phyloP scores from a whole-genome alignment of 1,140 invertebrate genomes.

The Drosophila erecta region DNA sequence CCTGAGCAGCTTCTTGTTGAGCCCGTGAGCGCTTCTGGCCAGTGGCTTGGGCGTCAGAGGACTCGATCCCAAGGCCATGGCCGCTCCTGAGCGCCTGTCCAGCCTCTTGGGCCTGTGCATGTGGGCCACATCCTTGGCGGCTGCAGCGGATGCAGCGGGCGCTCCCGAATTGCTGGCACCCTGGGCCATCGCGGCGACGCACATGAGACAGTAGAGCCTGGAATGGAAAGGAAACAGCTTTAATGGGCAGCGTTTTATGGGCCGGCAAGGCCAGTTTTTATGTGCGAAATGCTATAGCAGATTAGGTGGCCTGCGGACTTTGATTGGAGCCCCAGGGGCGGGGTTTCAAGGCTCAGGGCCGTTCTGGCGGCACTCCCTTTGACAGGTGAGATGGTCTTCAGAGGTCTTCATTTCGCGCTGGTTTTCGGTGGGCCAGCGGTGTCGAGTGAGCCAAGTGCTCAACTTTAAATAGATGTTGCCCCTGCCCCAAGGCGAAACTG shows the following conservation, averaged over 20 bases:
- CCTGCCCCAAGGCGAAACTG: conserved; percentile 28
- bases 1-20: conserved; percentile 79
- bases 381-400: conserved; percentile 23
- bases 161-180: conserved; percentile 10
- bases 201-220: conserved; percentile 64
- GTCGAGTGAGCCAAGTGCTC: conserved; percentile 12
- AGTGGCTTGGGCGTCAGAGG: conserved; percentile 53
- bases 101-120: conserved; percentile 66
- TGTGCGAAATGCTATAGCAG: conserved; percentile 69
- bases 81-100: conserved; percentile 25
- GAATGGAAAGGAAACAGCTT: conserved; percentile 40
- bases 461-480: conserved; percentile 42
- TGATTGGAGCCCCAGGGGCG: conserved; percentile 31
- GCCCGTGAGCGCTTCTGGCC: conserved; percentile 66
- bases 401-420: conserved; percentile 34
- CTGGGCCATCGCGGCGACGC: conserved; percentile 49
- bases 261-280: conserved; percentile 49
- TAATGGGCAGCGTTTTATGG: conserved; percentile 64
- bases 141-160: conserved; percentile 2
- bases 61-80: conserved; percentile 3
- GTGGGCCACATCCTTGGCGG: conserved; percentile 62
- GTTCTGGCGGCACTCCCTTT: conserved; percentile 43
- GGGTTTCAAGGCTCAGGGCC: conserved; percentile 62
- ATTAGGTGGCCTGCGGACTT: conserved; percentile 55
- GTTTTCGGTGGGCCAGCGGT: background rate